phyloP scores from a whole-genome alignment of 2,888 invertebrate genomes.

The Bellardia pandia region DNA sequence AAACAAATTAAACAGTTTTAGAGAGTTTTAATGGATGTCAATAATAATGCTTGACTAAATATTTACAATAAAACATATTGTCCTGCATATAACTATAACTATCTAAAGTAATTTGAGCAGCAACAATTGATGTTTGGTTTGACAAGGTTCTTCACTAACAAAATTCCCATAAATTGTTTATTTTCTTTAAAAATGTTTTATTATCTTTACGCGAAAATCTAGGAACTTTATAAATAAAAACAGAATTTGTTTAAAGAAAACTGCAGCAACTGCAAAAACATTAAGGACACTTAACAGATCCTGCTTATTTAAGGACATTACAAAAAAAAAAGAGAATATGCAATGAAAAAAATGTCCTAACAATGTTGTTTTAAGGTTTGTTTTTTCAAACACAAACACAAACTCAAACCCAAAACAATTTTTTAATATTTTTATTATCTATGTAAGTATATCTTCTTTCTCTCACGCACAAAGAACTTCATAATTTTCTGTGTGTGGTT shows the following conservation, averaged over 20 bases:
- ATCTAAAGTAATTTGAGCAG: constrained; percentile 4
- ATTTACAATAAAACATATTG: constrained; percentile 14
- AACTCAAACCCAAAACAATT: constrained; percentile 48
- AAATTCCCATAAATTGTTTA: constrained; percentile 57
- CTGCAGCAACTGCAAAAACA: constrained; percentile 62
- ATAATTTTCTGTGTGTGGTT: constrained; percentile 23
- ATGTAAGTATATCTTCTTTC: background rate
- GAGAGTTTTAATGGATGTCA: background rate
- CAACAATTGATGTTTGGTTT: constrained; percentile 40
- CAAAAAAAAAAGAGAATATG: background rate
- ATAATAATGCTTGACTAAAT: background rate
- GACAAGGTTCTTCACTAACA: background rate
- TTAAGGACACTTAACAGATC: constrained; percentile 46
- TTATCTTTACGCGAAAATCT: constrained; percentile 63
- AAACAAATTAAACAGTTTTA: too few species aligned
- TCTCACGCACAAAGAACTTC: constrained; percentile 9
- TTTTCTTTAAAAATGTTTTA: constrained; percentile 43
- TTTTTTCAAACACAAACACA: background rate
- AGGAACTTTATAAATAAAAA: background rate
- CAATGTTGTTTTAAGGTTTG: constrained; percentile 39
- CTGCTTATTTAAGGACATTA: background rate
- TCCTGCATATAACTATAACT: background rate
- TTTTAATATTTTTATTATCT: constrained; percentile 32
- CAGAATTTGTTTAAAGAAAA: constrained; percentile 18
- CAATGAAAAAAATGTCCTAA: constrained; percentile 34